These are phyloP conservation scores for Melinopterus prodromus DNA, from an alignment of 2,888 invertebrate genomes.

Conservation along the genomic window DNA sequence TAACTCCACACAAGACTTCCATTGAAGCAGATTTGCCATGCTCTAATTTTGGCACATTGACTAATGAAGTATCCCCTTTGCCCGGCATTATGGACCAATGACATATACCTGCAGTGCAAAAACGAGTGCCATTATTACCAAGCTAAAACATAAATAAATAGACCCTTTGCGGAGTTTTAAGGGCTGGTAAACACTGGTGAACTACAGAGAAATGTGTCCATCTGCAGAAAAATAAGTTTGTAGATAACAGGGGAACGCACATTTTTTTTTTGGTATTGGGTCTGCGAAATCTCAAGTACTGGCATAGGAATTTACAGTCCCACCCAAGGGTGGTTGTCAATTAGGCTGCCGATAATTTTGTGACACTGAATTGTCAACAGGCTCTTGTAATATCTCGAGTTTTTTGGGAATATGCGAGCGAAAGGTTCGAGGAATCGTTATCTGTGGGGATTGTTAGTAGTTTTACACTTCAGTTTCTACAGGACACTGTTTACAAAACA, in stretches of 20 bases:
- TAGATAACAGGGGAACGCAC: background rate
- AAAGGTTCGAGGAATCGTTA: background rate
- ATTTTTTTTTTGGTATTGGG: background rate
- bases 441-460: background rate
- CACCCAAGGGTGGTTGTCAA: too few species aligned
- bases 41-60: constrained; percentile 4
- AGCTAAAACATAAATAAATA: constrained; percentile 4
- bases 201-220: background rate
- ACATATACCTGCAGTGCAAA: background rate
- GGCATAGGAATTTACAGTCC: background rate
- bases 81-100: background rate
- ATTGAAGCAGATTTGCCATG: background rate
- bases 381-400: constrained; percentile 4
- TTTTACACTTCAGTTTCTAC: background rate
- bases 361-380: background rate
- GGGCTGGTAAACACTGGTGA: background rate
- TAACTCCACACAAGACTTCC: background rate
- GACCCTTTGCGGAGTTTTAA: background rate
- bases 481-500: constrained; percentile 4
- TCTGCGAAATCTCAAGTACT: background rate
- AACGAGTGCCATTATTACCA: background rate
- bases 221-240: background rate
- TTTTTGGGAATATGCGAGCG: background rate
- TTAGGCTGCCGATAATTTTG: background rate
- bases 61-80: background rate